Evolutionary conservation across 2,113 vertebrate genomes (phyloP), one percentile per base, ranked within the genome.

Genomic region (Planiliza haematocheilus): DNA sequence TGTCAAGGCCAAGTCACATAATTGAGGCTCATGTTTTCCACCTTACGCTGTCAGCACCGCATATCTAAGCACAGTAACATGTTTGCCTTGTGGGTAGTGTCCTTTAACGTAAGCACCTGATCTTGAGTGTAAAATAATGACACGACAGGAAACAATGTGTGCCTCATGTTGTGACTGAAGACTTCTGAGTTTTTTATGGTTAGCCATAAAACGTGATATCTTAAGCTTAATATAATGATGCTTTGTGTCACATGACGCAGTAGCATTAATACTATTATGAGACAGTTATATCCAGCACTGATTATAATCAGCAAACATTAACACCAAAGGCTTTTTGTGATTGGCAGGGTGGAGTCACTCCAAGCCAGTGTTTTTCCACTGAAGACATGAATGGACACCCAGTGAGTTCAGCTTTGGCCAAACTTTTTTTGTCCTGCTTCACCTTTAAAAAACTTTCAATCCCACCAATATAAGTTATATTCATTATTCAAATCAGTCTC

Each of bases 351-450:
- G 89, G 74, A 79, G 60, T 80, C 75, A 69, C 82, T 76, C 48
- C 77, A 84, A 83, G 62, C 76, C 79, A 88, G 78, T 79, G 84
- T 79, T 88, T 88, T 86, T 89, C 88, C 59, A 71, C 81, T 77
- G 78, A 81, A 81, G 89, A 87, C 85, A 79, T 91, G 86, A 91
- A 91, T 71, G 91, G 91, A 86, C 88, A 91, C 67, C 80, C 91
- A 74, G 90, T 91, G 91, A 92, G 91, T 92, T 89, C 42, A 80
- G 56, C 61, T 59, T 30, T 12, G 51, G 65, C 43, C 75, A 34
- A 73, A 73, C 58, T 14, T 57, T 77, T 52, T 37, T 65, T 24
- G 38, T 69, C 36, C 63, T 71, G 73, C 67, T 67, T 63, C 39
- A 46, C 30, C 48, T 9, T 58, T 2, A 67, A 52, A 61, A 79